Base-by-base conservation (phyloP, 2,113 vertebrate genomes). In the Nothobranchius kuhntae region DNA sequence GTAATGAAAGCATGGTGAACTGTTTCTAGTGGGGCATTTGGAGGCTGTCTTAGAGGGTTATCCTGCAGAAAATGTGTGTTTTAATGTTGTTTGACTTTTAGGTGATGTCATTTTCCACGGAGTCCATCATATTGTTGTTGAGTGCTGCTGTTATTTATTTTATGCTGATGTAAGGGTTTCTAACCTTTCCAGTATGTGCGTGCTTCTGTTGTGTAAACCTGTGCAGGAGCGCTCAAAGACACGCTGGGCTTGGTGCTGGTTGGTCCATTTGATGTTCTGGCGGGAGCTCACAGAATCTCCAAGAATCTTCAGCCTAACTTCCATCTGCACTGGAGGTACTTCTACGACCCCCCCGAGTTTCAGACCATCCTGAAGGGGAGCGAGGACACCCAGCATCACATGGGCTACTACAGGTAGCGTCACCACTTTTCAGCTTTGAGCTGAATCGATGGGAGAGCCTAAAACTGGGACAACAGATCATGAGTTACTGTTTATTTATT, bases 281-380 rank as follows among this genome's bases (percentile, higher is more conserved):
- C 94, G 30, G 95, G 95, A 82, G 96, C 92, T 86, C 94, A 98
- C 71, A 95, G 91, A 91, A 84, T 67, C 52, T 80, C 86, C 17
- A 92, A 87, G 59, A 91, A 92, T 51, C 70, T 88, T 71, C 78
- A 90, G 45, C 82, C 93, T 11, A 94, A 97, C 86, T 96, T 94
- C 86, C 92, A 88, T 75, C 93, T 98, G 83, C 98, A 99, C 71
- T 99, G 96, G 96, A 93, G 97, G 71, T 95, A 95, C 89, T 98
- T 95, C 76, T 99, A 97, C 61, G 98, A 99, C 86, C 98, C 98
- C 2, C 97, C 98, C 8, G 98, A 99, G 89, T 96, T 98, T 77
- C 97, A 98, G 89, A 99, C 97, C 21, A 88, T 99, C 66, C 87
- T 98, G 67, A 78, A 77, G 14, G 96, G 94, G 10, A 92, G 94